phyloP scores from a whole-genome alignment of 2,113 vertebrate genomes.

The Pampusana beccarii region DNA sequence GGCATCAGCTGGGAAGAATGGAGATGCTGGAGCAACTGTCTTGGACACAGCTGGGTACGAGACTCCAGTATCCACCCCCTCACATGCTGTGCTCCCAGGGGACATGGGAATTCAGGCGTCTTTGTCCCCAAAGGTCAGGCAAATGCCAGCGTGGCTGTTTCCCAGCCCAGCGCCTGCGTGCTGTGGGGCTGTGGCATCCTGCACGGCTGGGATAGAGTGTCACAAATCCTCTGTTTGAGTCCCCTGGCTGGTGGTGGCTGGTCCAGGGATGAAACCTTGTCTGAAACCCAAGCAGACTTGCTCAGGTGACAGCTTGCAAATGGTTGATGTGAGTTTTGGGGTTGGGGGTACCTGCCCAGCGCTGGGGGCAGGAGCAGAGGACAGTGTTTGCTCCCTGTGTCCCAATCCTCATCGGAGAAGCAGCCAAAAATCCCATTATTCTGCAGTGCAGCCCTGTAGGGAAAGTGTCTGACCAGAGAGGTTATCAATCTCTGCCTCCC shows the following conservation, averaged over 20 bases:
- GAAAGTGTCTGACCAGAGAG: too few species aligned
- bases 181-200: neutral
- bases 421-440: too few species aligned
- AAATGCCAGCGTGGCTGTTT: neutral
- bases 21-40: neutral
- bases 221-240: accelerated
- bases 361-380: neutral
- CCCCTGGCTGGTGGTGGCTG: neutral
- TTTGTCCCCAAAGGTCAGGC: neutral
- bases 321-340: neutral
- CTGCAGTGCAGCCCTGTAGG: too few species aligned
- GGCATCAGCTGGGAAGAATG: neutral
- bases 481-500: too few species aligned
- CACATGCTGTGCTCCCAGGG: accelerated
- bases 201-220: accelerated
- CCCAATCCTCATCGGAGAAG: too few species aligned
- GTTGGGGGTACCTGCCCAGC: neutral
- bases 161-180: accelerated
- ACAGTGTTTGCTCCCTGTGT: too few species aligned
- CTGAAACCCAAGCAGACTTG: neutral
- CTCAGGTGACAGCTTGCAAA: neutral
- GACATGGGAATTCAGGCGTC: neutral
- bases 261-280: neutral
- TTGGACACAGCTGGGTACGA: accelerated
- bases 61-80: neutral